Evolutionary conservation across 2,888 invertebrate genomes (phyloP), one percentile per base, ranked within the genome.

Genomic region (Agapostemon virescens): DNA sequence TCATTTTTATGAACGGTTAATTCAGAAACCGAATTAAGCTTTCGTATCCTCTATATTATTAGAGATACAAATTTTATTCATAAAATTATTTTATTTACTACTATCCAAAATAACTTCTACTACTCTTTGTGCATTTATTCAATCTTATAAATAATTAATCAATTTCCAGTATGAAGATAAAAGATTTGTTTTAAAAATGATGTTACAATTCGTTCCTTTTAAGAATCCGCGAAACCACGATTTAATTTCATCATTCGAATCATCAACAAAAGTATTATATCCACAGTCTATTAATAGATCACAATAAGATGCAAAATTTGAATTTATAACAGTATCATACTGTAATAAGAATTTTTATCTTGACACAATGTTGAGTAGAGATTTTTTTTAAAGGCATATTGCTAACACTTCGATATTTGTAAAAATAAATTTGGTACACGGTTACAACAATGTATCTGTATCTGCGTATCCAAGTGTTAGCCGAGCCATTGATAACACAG

Each of bases 401-500:
- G 55, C 26, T 33, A 38, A 64, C 64, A 13, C 69, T 66, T 61
- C 1, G 58, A 73, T 58, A 74, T 58, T 30, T 73, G 3, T 26
- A 55, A 66, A 17, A n/a, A 61, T n/a, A 68, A 20, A 64, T 64
- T 55, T 15, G 5, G 0, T 33, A 20, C 40, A 17, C 11, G 4
- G n/a, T 45, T 26, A 11, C 38, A 33, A 15, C 36, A 26, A 42
- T 42, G 64, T 58, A n/a, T n/a, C n/a, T 66, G 9, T 69, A 58
- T 42, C 58, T 4, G 74, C 73, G 66, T 52, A 42, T 42, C 36
- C 17, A 69, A 74, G 49, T 52, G 15, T 49, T 81, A 64, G 55
- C 23, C 26, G 33, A 33, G 40, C 49, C 33, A 23, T 80, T 13
- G 40, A 38, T 45, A 81, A 69, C 81, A 58, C 74, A 81, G 81